Evolutionary conservation across 1,140 invertebrate species (phyloP), one percentile per base, ranked within the genome.

Genomic region (Drosophila nigrodunni): DNA sequence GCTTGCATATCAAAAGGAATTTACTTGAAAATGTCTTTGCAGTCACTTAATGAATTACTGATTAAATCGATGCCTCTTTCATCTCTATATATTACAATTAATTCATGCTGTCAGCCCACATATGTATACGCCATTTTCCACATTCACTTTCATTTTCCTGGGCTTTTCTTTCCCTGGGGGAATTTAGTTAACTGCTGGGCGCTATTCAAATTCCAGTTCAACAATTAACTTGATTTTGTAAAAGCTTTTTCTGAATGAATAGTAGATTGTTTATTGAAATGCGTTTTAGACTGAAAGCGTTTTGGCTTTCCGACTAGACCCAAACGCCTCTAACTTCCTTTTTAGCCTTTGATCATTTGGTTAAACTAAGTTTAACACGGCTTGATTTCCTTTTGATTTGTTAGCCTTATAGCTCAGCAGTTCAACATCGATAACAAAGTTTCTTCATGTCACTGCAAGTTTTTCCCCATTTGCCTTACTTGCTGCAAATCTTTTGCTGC

Each of bases 31-130:
- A 57, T 58, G 44, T 57, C 18, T 46, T 30, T 55, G 30, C 60
- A 64, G 15, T 18, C 60, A 44, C 47, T 66, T 43, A 35, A 39
- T 47, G 37, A 44, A 49, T 25, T 47, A 3, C 39, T 25, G 58
- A 44, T 54, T 54, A 62, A 70, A 62, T 70, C 67, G 58, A 70
- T 70, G 47, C 35, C 37, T 54, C 55, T 50, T 43, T 60, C 52
- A 55, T 49, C 7, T 49, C 46, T 54, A 37, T n/a, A 37, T 54
- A 54, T 52, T 52, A 11, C 30, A 54, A 30, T 30, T 54, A 15
- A 35, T 54, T 54, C 30, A 54, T 35, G 30, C 50, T 54, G 13
- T 25, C 50, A 35, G 34, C 50, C 34, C 30, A 13, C 30, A 37
- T 37, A 37, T 3, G 34, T 43, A n/a, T n/a, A 11, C 3, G 10